Evolutionary conservation across 2,888 invertebrate genomes (phyloP).

Genomic region (Drosophila rubida): DNA sequence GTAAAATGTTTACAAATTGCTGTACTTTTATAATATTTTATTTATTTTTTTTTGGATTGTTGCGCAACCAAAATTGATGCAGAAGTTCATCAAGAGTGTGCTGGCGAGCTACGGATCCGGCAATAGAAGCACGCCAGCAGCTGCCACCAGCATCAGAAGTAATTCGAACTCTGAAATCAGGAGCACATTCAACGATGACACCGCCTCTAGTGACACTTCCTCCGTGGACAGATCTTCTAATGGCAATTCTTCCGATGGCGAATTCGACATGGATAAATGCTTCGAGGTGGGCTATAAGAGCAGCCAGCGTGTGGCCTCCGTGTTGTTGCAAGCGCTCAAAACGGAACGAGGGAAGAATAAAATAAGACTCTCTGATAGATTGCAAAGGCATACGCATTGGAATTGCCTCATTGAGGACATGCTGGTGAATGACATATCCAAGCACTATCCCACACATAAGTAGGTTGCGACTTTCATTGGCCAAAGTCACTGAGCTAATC

Average conservation of each 20-base stretch:
- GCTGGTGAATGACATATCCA: conserved; percentile 89
- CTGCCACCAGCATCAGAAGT: neutral
- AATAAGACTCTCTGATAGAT: conserved; percentile 88
- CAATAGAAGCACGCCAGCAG: neutral
- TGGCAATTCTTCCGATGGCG: no score
- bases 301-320: conserved; percentile 87
- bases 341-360: neutral
- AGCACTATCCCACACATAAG: conserved; percentile 91
- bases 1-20: neutral
- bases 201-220: no score
- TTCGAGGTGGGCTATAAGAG: conserved; percentile 88
- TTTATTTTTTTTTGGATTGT: neutral
- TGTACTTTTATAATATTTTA: neutral
- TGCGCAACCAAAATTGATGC: conserved; percentile 21
- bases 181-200: neutral
- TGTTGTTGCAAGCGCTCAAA: conserved; percentile 1
- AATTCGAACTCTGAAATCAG: neutral
- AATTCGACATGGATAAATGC: conserved; percentile 86
- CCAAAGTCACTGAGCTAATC: neutral
- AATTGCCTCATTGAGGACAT: conserved; percentile 95
- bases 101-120: neutral
- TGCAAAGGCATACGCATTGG: conserved; percentile 96
- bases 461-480: conserved; percentile 71
- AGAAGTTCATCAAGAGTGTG: conserved; percentile 17
- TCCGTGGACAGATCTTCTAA: no score